phyloP scores from a whole-genome alignment of 2,888 invertebrate species.

The Crossocerus cetratus region DNA sequence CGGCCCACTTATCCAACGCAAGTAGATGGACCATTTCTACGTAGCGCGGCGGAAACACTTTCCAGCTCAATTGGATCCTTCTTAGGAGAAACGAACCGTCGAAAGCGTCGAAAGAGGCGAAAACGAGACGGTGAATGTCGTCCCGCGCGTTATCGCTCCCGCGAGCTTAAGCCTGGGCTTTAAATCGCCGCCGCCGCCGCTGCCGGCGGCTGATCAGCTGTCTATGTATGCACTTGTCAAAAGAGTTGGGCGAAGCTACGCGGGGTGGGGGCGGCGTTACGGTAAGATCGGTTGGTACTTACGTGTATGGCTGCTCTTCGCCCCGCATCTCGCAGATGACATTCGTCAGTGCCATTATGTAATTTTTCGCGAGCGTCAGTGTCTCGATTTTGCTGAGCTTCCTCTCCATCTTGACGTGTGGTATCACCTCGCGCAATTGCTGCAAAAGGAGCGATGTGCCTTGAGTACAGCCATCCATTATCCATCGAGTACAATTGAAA shows the following conservation, averaged over 20 bases:
- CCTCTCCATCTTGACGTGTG: constrained; percentile 87
- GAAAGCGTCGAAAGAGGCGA: too few species aligned
- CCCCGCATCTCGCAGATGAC: constrained; percentile 88
- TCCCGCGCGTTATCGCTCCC: too few species aligned
- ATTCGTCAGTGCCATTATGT: constrained; percentile 89
- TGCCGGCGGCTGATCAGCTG: not conserved
- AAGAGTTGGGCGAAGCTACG: not conserved
- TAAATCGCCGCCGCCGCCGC: too few species aligned
- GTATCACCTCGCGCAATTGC: constrained; percentile 87
- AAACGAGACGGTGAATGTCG: too few species aligned
- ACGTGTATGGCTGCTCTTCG: constrained; percentile 84
- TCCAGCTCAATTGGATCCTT: too few species aligned
- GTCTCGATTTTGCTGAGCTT: constrained; percentile 90
- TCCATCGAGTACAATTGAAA: too few species aligned
- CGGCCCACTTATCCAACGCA: too few species aligned
- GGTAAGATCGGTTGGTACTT: constrained; percentile 67
- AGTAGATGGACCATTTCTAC: too few species aligned
- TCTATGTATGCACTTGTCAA: not conserved
- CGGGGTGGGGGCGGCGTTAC: not conserved
- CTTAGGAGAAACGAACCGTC: too few species aligned
- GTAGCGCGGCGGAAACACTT: too few species aligned
- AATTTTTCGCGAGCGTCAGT: constrained; percentile 88
- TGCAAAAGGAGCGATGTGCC: constrained; percentile 64
- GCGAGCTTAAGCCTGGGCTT: too few species aligned
- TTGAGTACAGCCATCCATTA: too few species aligned